Percentiles rank a stretch among this genome's conserved stretches.
These are phyloP conservation scores for Tiliacea citrago DNA, from an alignment of 2,888 invertebrate species.

Conservation along the genomic window DNA sequence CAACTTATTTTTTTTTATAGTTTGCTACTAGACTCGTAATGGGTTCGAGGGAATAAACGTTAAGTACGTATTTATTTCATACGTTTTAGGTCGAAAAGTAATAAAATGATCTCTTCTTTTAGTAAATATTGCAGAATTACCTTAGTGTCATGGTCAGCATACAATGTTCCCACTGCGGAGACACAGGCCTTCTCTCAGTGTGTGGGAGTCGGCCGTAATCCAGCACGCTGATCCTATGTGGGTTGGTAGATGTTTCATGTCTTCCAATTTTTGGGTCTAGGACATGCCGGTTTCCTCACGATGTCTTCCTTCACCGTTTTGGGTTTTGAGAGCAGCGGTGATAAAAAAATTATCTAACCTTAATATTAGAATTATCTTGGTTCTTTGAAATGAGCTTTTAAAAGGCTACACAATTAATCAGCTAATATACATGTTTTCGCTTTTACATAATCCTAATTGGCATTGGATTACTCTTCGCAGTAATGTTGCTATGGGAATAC, in stretches of 20 bases:
- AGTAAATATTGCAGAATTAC: slow-evolving; percentile 7
- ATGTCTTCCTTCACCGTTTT: not conserved
- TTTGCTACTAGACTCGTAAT: slow-evolving; percentile 42
- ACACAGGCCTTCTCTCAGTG: not conserved
- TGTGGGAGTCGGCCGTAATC: no score
- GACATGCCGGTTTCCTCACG: not conserved
- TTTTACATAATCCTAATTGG: not conserved
- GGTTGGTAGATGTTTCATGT: not conserved
- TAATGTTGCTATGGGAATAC: not conserved
- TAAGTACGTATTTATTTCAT: slow-evolving; percentile 45
- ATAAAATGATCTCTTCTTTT: slow-evolving; percentile 20
- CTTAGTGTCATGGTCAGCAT: not conserved
- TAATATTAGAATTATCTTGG: not conserved
- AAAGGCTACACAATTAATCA: not conserved
- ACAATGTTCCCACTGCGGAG: no score
- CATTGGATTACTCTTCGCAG: not conserved
- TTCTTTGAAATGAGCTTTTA: not conserved
- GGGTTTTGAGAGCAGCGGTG: not conserved
- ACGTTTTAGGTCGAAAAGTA: slow-evolving; percentile 9
- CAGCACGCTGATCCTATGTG: not conserved
- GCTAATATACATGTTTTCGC: not conserved
- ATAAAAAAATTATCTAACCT: not conserved
- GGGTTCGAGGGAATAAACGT: slow-evolving; percentile 27
- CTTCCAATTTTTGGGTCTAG: not conserved
- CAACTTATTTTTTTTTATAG: slow-evolving; percentile 62